Evolutionary conservation across 2,888 invertebrate genomes (phyloP).

Genomic region (Leptopilina drosophilae): DNA sequence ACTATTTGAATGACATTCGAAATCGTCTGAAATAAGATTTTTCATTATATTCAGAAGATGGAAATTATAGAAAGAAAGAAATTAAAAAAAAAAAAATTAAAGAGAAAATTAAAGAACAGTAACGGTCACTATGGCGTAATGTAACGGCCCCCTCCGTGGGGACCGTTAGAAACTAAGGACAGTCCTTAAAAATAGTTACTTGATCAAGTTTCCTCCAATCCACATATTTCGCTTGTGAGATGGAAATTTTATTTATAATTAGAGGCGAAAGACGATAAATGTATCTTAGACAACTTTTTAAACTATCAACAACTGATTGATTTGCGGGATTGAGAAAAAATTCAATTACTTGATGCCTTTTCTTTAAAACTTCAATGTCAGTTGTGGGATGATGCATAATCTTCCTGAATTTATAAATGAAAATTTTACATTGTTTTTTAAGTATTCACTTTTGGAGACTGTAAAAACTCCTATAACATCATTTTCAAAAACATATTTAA

Average conservation of each 20-base stretch:
- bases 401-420: constrained; percentile 77
- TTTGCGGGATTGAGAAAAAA: constrained; percentile 83
- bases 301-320: constrained; percentile 80
- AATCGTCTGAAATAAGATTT: constrained; percentile 61
- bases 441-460: too few species aligned
- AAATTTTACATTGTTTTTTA: too few species aligned
- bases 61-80: too few species aligned
- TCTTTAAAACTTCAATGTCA: constrained; percentile 80
- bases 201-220: constrained; percentile 70
- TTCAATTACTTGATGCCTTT: constrained; percentile 84
- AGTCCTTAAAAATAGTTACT: constrained; percentile 51
- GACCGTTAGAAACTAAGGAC: too few species aligned
- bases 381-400: constrained; percentile 86
- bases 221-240: constrained; percentile 63
- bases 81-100: too few species aligned
- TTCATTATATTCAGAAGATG: too few species aligned
- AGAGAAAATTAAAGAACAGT: too few species aligned
- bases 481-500: too few species aligned
- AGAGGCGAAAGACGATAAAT: constrained; percentile 62
- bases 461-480: background rate
- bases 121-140: too few species aligned
- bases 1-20: constrained; percentile 65
- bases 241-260: constrained; percentile 64
- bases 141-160: too few species aligned
- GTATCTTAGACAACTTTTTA: constrained; percentile 62